phyloP scores from a whole-genome alignment of 2,113 vertebrate genomes.

The Dryoscopus gambensis region DNA sequence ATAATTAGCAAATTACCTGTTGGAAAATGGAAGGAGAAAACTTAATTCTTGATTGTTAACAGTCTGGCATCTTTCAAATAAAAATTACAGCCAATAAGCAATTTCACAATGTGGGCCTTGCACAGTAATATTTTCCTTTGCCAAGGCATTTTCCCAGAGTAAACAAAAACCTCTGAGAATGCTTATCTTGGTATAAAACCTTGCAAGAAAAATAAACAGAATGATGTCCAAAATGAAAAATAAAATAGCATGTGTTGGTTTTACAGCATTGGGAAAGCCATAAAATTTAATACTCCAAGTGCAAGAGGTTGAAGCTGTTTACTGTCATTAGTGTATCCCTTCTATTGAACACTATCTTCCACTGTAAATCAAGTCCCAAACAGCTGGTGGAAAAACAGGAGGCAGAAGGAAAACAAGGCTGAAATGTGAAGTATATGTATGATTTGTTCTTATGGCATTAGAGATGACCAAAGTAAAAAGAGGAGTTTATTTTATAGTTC shows the following conservation, averaged over 20 bases:
- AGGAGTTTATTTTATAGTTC: background rate
- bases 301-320: background rate
- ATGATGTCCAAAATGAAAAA: constrained; percentile 39
- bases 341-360: background rate
- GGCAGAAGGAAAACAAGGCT: background rate
- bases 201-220: constrained; percentile 57
- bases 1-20: background rate
- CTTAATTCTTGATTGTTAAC: background rate
- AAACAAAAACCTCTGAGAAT: constrained; percentile 33
- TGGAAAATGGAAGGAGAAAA: background rate
- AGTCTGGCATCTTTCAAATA: background rate
- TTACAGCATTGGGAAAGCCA: background rate
- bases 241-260: constrained; percentile 14
- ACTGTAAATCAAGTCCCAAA: background rate
- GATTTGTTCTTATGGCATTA: background rate
- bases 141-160: constrained; percentile 10
- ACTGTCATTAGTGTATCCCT: background rate
- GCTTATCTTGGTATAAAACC: constrained; percentile 46
- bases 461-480: background rate
- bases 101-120: background rate
- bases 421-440: background rate
- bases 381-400: background rate
- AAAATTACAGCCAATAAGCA: background rate
- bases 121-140: background rate
- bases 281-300: background rate